phyloP scores from a whole-genome alignment of 2,113 vertebrate species.

The Paedocypris sp. region DNA sequence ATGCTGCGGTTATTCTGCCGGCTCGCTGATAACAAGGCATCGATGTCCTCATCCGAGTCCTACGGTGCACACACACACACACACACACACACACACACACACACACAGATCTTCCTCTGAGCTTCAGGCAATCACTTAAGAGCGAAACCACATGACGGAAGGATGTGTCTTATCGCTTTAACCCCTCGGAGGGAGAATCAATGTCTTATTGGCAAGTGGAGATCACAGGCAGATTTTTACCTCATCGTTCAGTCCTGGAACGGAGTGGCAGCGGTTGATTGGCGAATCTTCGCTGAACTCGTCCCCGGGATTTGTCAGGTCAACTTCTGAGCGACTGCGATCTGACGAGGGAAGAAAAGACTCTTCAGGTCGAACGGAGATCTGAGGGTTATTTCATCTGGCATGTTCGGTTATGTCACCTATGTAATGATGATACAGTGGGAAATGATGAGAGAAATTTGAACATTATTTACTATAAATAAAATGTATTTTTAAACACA shows the following conservation, averaged over 20 bases:
- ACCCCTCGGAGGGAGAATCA: neutral
- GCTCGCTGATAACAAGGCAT: constrained; percentile 37
- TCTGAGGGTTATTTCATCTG: no score
- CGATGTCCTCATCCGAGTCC: constrained; percentile 39
- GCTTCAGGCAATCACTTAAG: neutral
- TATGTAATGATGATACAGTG: no score
- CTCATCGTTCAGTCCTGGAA: constrained; percentile 74
- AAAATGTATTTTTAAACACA: no score
- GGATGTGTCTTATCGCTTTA: neutral
- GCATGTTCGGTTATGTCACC: no score
- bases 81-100: neutral
- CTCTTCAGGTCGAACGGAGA: neutral
- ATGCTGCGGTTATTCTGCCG: constrained; percentile 30
- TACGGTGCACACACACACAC: constrained; percentile 18
- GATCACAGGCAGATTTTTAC: constrained; percentile 41
- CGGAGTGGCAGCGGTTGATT: constrained; percentile 73
- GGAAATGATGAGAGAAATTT: no score
- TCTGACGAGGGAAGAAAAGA: constrained; percentile 51
- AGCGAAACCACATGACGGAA: neutral
- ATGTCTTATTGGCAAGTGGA: neutral
- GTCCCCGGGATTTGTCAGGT: constrained; percentile 69
- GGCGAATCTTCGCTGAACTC: constrained; percentile 68
- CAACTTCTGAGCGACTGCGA: constrained; percentile 78
- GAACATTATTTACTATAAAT: no score
- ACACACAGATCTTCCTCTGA: neutral